Conservation (phyloP, 2,888 invertebrate genomes). For the Acanthoscelides obtectus region DNA sequence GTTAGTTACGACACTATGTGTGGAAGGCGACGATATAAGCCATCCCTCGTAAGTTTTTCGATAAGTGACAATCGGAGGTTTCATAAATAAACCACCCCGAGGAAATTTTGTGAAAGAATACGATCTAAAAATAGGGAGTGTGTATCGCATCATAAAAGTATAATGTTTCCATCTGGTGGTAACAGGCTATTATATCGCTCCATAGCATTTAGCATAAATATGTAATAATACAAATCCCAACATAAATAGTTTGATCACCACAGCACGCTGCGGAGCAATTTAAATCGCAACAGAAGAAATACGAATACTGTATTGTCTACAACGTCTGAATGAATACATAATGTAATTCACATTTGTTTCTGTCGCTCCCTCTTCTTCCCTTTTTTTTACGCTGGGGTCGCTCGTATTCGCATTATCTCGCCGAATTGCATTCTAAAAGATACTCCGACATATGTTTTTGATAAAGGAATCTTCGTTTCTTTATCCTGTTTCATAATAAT, state of each 20-base stretch:
- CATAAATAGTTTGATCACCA: conserved; percentile 35
- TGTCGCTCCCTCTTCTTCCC: conserved; percentile 39
- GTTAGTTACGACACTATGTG: no score
- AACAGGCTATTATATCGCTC: conserved; percentile 16
- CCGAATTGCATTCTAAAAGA: conserved; percentile 47
- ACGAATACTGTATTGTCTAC: conserved; percentile 26
- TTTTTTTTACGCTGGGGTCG: conserved; percentile 36
- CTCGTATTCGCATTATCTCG: conserved; percentile 43
- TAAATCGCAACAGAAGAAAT: background rate
- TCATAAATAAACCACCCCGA: background rate
- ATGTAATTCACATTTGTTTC: conserved; percentile 49
- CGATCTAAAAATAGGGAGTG: background rate
- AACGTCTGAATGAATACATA: conserved; percentile 46
- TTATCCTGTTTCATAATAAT: conserved; percentile 22
- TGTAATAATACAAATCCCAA: conserved; percentile 29
- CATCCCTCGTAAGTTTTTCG: background rate
- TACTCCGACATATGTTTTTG: conserved; percentile 45
- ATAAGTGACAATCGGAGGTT: background rate
- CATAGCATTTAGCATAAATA: conserved; percentile 22
- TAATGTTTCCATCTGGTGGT: conserved; percentile 9
- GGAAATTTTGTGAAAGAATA: background rate
- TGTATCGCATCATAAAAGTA: background rate
- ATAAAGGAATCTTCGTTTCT: conserved; percentile 36
- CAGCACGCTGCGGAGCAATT: conserved; percentile 22
- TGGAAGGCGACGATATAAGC: no score